phyloP scores from a whole-genome alignment of 2,113 vertebrate genomes.

The Climacteris rufus region DNA sequence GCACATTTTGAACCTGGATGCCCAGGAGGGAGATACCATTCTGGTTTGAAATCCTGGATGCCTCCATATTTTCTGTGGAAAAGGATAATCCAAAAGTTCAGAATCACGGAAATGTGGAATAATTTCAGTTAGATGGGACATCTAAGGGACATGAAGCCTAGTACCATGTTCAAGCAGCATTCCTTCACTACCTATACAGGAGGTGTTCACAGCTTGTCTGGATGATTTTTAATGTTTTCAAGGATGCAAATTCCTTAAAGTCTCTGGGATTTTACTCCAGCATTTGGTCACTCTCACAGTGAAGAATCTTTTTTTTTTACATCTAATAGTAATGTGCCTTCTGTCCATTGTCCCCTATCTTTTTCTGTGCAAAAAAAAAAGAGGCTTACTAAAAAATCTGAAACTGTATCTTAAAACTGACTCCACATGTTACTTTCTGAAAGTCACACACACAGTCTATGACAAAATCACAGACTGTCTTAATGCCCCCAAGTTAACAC shows the following conservation, averaged over 20 bases:
- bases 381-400: accelerated
- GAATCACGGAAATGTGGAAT: background rate
- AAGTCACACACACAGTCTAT: background rate
- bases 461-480: background rate
- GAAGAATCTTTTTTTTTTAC: background rate
- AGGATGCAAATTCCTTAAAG: background rate
- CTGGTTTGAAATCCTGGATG: background rate
- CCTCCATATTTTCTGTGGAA: background rate
- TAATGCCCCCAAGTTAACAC: background rate
- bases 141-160: accelerated
- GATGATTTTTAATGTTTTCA: background rate
- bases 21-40: too few relatives aligned
- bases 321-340: background rate
- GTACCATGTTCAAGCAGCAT: accelerated
- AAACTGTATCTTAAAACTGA: background rate
- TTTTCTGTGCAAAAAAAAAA: background rate
- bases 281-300: accelerated
- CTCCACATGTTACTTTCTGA: background rate
- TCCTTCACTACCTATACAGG: background rate
- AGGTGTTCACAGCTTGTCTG: background rate
- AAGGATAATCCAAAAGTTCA: background rate
- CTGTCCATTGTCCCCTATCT: background rate
- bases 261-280: background rate
- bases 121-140: background rate
- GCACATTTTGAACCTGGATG: background rate